Evolutionary conservation across 1,140 invertebrate species (phyloP), one percentile per base, ranked within the genome.

Genomic region (Chironomus striatipennis): DNA sequence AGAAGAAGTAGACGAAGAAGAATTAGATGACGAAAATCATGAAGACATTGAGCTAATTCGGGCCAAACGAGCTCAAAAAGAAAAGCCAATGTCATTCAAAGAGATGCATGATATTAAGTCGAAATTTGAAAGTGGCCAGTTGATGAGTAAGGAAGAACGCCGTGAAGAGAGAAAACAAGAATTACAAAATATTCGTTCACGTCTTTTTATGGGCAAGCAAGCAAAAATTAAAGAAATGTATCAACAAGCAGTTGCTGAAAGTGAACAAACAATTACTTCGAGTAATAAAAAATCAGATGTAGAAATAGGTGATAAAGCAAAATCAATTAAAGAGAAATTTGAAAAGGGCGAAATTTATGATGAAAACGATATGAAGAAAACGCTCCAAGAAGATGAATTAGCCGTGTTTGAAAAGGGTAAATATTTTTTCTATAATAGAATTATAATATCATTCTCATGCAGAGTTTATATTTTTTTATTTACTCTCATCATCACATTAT

Each of bases 141-240:
- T 88, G 78, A 78, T 86, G 78, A 81, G 84, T 0, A 85, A 88
- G 75, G 90, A 91, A 75, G 90, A 92, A 76, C 83, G 90, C 42
- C 87, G 89, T 7, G 90, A 93, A 78, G 91, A 93, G 77, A 85
- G 91, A n/a, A 95, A 94, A 81, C 91, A 95, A 79, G 94, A 96
- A 83, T 90, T 95, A 76, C 90, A 92, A 79, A 90, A 88, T 75
- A 92, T 96, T 78, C 86, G 94, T 64, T 93, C 91, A 78, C 85
- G 90, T 74, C 83, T 95, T 8, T 94, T 94, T 80, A 88, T 93
- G 88, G 93, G 93, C 9, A 94, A 94, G 81, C 93, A 94, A 84
- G 91, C 91, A 0, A 93, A 93, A 78, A 92, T 96, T 83, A 95
- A 95, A 79, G 93, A 96, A 80, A 89, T 93, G 85, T 96, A 96